phyloP scores from a whole-genome alignment of 2,888 invertebrate species.

The Chloromyia formosa region DNA sequence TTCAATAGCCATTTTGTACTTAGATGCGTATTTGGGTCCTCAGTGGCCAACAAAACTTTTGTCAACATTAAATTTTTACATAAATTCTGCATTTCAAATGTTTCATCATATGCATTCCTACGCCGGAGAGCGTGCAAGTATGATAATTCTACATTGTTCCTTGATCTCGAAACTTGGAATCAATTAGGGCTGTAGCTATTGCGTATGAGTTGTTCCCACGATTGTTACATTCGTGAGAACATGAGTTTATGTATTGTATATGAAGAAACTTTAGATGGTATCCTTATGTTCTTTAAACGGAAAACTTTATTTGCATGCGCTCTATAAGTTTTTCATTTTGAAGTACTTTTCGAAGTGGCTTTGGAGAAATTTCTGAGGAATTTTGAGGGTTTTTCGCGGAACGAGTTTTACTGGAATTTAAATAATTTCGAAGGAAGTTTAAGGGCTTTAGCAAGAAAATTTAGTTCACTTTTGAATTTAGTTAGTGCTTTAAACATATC shows the following conservation, averaged over 20 bases:
- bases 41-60: too few species aligned
- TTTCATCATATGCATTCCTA: too few species aligned
- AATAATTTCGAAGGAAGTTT: neutral
- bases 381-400: neutral
- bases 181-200: slow-evolving; percentile 24
- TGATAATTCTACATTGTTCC: too few species aligned
- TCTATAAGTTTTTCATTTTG: neutral
- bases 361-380: neutral
- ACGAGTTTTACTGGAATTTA: neutral
- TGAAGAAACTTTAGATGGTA: slow-evolving; percentile 9
- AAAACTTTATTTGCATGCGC: neutral
- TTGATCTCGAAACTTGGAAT: too few species aligned
- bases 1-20: too few species aligned
- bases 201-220: slow-evolving; percentile 20
- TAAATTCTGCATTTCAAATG: too few species aligned
- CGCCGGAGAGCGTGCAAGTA: too few species aligned
- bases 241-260: slow-evolving; percentile 29
- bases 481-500: too few species aligned
- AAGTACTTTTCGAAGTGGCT: neutral
- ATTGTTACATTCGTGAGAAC: slow-evolving; percentile 29
- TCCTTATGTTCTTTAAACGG: neutral
- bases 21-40: too few species aligned
- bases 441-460: too few species aligned
- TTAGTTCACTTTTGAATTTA: too few species aligned
- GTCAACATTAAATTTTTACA: too few species aligned